Evolutionary conservation across 1,140 invertebrate species (phyloP), one percentile per base, ranked within the genome.

Genomic region (Neotoxoptera formosana): DNA sequence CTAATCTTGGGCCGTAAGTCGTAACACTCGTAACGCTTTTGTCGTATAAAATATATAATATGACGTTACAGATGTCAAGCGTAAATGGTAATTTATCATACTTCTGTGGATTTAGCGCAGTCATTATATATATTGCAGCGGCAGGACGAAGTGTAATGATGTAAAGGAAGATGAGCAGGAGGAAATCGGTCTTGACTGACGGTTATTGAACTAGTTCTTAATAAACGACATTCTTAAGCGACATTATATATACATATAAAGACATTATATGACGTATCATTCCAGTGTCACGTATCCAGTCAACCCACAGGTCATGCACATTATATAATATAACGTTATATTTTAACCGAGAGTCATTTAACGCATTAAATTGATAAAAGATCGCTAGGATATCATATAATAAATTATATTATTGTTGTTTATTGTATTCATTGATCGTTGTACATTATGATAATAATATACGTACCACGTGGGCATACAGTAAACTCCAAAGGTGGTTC

Each of bases 21-120:
- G 6, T 20, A 17, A 48, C 45, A 30, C n/a, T 47, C 45, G 6
- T 20, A 17, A 48, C 45, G 45, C n/a, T 87, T 47, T 48, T 48
- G 17, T 87, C 45, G 41, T 41, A 87, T 87, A 48, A 48, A n/a
- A n/a, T n/a, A n/a, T n/a, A n/a, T n/a, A n/a, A 87, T 87, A 87
- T 48, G n/a, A n/a, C 34, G 84, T 87, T 48, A n/a, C 41, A 47
- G 11, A 48, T 48, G 45, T 47, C 60, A 76, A 76, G 30, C 17
- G 30, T n/a, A 87, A 48, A 87, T 45, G 17, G 45, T 30, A 87
- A 87, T 87, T 87, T n/a, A 87, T 87, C 84, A 87, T 48, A 87
- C 25, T 87, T 87, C 17, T 87, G 45, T 20, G 23, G 81, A 83
- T 83, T 83, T 83, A 23, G 34, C 34, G 36, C 34, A 51, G 48